Conservation (phyloP, 2,888 invertebrate genomes). For the Fissipunctia ypsillon region DNA sequence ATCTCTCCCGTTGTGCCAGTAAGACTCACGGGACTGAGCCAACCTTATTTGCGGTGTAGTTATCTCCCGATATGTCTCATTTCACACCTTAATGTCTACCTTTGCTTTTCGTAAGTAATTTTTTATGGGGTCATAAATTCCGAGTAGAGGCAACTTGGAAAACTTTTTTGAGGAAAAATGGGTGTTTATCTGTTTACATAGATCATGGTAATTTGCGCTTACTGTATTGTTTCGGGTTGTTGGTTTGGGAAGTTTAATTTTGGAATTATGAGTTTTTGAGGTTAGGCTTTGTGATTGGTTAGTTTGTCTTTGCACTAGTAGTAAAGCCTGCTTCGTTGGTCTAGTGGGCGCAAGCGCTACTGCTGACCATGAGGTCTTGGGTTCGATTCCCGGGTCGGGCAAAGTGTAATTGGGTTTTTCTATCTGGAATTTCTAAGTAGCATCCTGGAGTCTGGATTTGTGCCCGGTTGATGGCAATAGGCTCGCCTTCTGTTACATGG, state of each 20-base stretch:
- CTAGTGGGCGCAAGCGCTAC: too few relatives aligned
- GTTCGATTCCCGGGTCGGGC: too few relatives aligned
- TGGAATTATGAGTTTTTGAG: slow-evolving; percentile 6
- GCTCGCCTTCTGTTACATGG: too few relatives aligned
- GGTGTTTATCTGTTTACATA: slow-evolving; percentile 55
- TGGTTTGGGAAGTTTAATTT: slow-evolving; percentile 23
- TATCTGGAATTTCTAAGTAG: too few relatives aligned
- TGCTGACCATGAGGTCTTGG: too few relatives aligned
- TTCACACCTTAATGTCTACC: slow-evolving; percentile 61
- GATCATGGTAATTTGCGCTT: slow-evolving; percentile 48
- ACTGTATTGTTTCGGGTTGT: slow-evolving; percentile 29
- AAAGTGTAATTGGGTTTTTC: too few relatives aligned
- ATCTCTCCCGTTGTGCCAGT: background rate
- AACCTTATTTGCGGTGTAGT: slow-evolving; percentile 64
- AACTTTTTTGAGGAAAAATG: slow-evolving; percentile 56
- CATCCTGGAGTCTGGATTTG: too few relatives aligned
- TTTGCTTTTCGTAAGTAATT: slow-evolving; percentile 62
- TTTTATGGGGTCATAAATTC: slow-evolving; percentile 61
- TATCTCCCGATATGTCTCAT: slow-evolving; percentile 61
- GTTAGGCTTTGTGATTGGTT: background rate
- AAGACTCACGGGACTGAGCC: slow-evolving; percentile 48
- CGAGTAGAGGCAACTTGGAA: slow-evolving; percentile 37
- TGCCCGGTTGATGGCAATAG: too few relatives aligned
- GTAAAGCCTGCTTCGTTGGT: too few relatives aligned
- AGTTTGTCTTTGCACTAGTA: background rate